Evolutionary conservation across 2,888 invertebrate species (phyloP).

Genomic region (Diaperis boleti): DNA sequence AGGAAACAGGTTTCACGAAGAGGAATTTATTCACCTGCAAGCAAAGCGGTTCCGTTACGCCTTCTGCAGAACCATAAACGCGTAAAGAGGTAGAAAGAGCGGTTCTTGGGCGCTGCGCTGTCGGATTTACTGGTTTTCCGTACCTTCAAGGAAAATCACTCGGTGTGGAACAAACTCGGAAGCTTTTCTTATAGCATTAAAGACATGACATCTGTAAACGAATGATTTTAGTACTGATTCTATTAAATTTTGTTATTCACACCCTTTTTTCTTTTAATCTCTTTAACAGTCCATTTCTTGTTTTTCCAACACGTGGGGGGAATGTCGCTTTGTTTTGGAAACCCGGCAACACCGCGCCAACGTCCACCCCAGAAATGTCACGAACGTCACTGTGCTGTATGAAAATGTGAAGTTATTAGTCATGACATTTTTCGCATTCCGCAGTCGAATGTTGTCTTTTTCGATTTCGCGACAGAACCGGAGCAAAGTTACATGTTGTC

Average conservation of each 20-base stretch:
- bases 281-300: too few species aligned
- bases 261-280: too few species aligned
- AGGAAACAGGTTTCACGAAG: constrained; percentile 30
- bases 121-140: not conserved
- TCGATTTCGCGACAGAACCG: not conserved
- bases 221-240: too few species aligned
- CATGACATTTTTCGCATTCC: constrained; percentile 25
- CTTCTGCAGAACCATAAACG: constrained; percentile 32
- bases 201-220: too few species aligned
- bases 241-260: too few species aligned
- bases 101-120: not conserved
- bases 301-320: not conserved
- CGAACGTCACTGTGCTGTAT: constrained; percentile 20
- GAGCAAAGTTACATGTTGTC: constrained; percentile 11
- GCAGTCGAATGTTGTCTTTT: not conserved
- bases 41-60: constrained; percentile 37
- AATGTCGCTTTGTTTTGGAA: not conserved
- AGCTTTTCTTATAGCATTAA: too few species aligned
- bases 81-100: constrained; percentile 9
- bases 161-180: too few species aligned
- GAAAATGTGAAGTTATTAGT: constrained; percentile 20
- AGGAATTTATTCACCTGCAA: constrained; percentile 38
- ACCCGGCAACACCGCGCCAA: constrained; percentile 13
- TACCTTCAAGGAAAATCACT: not conserved
- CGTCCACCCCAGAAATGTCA: constrained; percentile 21